These are phyloP conservation scores for Leptoclinus maculatus DNA, from an alignment of 2,797 vertebrate species.

Conservation along the genomic window DNA sequence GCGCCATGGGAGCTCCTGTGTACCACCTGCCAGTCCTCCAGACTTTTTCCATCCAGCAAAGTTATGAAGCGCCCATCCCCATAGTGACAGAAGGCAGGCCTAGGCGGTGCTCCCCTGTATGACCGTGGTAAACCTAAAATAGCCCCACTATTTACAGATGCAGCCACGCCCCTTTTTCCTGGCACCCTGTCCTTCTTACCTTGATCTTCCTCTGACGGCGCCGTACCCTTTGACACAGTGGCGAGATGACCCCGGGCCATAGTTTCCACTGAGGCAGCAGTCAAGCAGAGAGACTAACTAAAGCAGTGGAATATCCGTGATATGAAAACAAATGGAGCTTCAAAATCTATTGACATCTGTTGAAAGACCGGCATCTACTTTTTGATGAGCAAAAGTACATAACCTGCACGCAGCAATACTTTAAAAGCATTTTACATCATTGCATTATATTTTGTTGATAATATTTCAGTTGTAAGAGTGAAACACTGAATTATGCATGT, in stretches of 20 bases:
- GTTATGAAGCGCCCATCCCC: conserved; percentile 80
- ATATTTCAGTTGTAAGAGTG: background rate
- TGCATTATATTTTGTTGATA: background rate
- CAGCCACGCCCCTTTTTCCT: conserved; percentile 82
- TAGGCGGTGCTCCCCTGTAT: conserved; percentile 73
- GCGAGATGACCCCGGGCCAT: conserved; percentile 46
- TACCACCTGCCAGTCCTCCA: conserved; percentile 85
- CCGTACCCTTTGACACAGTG: conserved; percentile 69
- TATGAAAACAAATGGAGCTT: conserved; percentile 15
- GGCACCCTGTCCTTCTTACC: conserved; percentile 65
- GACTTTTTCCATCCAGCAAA: conserved; percentile 83
- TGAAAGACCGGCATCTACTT: conserved; percentile 2
- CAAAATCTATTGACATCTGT: conserved; percentile 9
- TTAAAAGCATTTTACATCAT: background rate
- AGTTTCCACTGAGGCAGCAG: conserved; percentile 49
- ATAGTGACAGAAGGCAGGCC: conserved; percentile 84
- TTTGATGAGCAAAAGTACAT: background rate
- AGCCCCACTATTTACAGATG: conserved; percentile 80
- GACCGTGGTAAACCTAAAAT: conserved; percentile 75
- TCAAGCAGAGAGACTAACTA: background rate
- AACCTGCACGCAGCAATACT: background rate
- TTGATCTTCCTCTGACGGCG: conserved; percentile 61
- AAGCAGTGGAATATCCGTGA: conserved; percentile 18
- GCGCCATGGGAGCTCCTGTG: conserved; percentile 79
- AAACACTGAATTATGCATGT: conserved; percentile 6